Evolutionary conservation across 2,797 vertebrate genomes (phyloP).

Genomic region (Cynopterus sphinx): DNA sequence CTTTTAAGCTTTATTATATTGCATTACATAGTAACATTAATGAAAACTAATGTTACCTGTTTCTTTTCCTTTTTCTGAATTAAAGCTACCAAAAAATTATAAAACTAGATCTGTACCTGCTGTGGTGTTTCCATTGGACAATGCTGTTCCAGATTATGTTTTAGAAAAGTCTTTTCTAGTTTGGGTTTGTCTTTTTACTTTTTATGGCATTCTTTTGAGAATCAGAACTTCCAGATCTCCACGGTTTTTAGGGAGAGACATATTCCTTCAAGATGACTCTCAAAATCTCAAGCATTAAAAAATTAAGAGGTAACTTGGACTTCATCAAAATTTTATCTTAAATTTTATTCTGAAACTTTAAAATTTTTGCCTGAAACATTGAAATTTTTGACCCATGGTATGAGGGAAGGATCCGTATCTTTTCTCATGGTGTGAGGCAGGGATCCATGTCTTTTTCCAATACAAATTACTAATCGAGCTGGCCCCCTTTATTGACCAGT

Average conservation of each 20-base stretch:
- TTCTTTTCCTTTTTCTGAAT: neutral
- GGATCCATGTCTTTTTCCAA: neutral
- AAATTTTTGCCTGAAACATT: neutral
- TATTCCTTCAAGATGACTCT: neutral
- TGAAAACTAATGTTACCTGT: neutral
- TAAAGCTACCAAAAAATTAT: neutral
- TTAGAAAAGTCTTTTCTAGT: neutral
- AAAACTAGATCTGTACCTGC: rapidly evolving
- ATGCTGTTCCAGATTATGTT: neutral
- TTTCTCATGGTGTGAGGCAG: neutral
- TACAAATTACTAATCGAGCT: neutral
- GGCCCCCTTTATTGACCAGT: neutral
- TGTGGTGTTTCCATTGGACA: neutral
- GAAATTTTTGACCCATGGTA: neutral
- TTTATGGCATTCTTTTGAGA: neutral
- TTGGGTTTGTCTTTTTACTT: neutral
- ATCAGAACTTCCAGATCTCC: neutral
- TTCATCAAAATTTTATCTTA: neutral
- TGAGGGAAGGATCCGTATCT: neutral
- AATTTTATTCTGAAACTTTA: neutral
- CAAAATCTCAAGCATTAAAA: neutral
- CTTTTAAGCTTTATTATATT: neutral
- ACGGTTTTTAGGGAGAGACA: neutral
- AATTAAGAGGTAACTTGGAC: neutral
- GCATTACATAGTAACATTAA: neutral